Evolutionary conservation across 2,888 invertebrate species (phyloP).

Genomic region (Parapristionchus giblindavisi): DNA sequence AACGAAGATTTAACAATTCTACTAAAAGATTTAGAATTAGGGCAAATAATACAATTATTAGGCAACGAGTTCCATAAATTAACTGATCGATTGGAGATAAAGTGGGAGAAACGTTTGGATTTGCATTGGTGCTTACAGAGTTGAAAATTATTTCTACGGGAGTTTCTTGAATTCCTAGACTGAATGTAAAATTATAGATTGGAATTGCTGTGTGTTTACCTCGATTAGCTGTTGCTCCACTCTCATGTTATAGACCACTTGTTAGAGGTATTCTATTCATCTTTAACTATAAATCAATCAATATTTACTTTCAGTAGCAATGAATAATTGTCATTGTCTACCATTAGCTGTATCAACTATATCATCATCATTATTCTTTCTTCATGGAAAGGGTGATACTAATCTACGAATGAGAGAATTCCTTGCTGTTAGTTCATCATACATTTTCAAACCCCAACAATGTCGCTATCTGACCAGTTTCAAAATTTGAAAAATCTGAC

Average conservation of each 20-base stretch:
- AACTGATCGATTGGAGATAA: no score
- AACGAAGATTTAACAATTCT: no score
- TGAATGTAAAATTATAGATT: not conserved
- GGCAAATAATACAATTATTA: no score
- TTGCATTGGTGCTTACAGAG: no score
- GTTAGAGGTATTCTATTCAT: constrained; percentile 8
- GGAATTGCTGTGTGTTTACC: constrained; percentile 36
- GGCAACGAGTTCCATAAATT: no score
- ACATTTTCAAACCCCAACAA: no score
- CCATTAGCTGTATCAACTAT: constrained; percentile 94
- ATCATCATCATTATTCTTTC: constrained; percentile 93
- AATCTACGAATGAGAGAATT: constrained; percentile 97
- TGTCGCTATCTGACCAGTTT: no score
- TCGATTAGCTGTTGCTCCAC: constrained; percentile 22
- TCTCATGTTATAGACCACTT: constrained; percentile 67
- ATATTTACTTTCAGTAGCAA: constrained; percentile 71
- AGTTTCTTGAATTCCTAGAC: no score
- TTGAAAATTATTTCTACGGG: no score
- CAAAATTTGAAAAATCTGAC: no score
- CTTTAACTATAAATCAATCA: not conserved
- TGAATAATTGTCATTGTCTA: constrained; percentile 98
- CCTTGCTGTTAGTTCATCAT: constrained; percentile 74
- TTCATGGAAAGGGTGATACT: constrained; percentile 93
- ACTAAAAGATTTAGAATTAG: no score
- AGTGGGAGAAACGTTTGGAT: no score